Percentiles rank a stretch among this genome's conserved stretches.
These are phyloP conservation scores for Drosophila tropicalis DNA, from an alignment of 1,140 invertebrate species.

Conservation along the genomic window DNA sequence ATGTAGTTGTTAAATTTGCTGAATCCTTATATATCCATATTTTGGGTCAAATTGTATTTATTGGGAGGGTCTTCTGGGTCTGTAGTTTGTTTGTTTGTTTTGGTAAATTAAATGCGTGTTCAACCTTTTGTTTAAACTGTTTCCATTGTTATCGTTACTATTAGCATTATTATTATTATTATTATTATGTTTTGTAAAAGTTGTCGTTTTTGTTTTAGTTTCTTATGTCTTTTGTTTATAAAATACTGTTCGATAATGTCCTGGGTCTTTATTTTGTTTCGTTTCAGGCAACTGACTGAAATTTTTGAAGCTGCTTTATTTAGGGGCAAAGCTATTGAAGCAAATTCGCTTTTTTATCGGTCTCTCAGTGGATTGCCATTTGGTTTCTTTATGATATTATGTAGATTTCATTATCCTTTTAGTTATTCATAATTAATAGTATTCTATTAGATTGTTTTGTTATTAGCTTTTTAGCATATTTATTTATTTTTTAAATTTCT, in stretches of 20 bases:
- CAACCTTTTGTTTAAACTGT: slow-evolving; percentile 64
- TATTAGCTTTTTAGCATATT: slow-evolving; percentile 2
- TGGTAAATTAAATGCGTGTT: slow-evolving; percentile 67
- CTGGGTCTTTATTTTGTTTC: neutral
- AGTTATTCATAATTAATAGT: neutral
- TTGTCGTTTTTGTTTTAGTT: neutral
- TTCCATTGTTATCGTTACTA: slow-evolving; percentile 58
- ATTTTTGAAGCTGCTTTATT: slow-evolving; percentile 1
- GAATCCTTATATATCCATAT: slow-evolving; percentile 19
- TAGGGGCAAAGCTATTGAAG: slow-evolving; percentile 39
- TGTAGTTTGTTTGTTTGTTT: slow-evolving; percentile 25
- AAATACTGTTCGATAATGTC: slow-evolving; percentile 13
- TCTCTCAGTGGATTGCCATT: slow-evolving; percentile 38
- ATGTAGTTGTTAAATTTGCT: slow-evolving; percentile 2
- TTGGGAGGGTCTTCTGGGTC: slow-evolving; percentile 18
- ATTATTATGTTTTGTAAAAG: slow-evolving; percentile 46
- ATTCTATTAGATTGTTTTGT: slow-evolving; percentile 9
- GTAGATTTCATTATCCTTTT: slow-evolving; percentile 30
- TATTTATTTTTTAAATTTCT: slow-evolving; percentile 22
- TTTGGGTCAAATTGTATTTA: neutral
- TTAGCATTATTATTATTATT: slow-evolving; percentile 58
- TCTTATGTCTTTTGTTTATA: neutral
- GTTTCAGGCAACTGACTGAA: neutral
- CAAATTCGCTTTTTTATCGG: slow-evolving; percentile 30
- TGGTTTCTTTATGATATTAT: slow-evolving; percentile 21